A percentile compares a stretch with the other conserved stretches of the same genome.
Evolutionary conservation across 2,797 vertebrate genomes (phyloP).

Genomic region (Chelonia mydas): DNA sequence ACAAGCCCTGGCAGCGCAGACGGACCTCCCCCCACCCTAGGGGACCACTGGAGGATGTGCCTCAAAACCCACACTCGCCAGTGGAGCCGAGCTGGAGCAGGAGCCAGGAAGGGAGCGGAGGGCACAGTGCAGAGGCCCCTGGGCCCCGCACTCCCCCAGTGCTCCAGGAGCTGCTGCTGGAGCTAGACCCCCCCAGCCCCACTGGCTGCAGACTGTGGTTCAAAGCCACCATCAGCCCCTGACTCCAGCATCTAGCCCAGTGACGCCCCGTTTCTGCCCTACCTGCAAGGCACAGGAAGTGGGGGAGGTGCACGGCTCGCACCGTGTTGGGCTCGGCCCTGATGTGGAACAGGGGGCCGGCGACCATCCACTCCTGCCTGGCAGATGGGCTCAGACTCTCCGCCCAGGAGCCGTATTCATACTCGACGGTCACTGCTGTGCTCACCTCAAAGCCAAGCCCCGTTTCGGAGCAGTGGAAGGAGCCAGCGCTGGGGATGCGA

Average conservation of each 20-base stretch:
- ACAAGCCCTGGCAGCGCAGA: too few relatives aligned
- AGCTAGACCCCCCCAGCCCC: fast-evolving
- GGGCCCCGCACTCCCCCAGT: background rate
- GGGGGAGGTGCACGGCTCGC: slow-evolving; percentile 19
- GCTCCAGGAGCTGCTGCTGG: background rate
- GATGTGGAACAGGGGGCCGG: slow-evolving; percentile 50
- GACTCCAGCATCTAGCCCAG: background rate
- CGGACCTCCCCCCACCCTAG: background rate
- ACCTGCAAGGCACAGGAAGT: slow-evolving; percentile 46
- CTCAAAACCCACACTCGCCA: slow-evolving; percentile 77
- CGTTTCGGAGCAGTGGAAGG: slow-evolving; percentile 16
- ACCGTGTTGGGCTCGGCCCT: background rate
- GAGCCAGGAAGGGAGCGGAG: slow-evolving; percentile 69
- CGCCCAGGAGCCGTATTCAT: slow-evolving; percentile 30
- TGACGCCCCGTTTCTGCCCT: background rate
- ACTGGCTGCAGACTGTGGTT: background rate
- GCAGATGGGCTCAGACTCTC: background rate
- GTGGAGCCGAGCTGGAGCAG: slow-evolving; percentile 66
- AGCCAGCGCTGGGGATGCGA: background rate
- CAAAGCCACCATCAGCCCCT: too few relatives aligned
- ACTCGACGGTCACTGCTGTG: background rate
- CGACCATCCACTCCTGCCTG: background rate
- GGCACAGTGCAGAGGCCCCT: fast-evolving
- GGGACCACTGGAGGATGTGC: too few relatives aligned
- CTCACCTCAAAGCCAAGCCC: slow-evolving; percentile 45